Evolutionary conservation across 2,797 vertebrate species (phyloP).

Genomic region (Poecilia wingei): DNA sequence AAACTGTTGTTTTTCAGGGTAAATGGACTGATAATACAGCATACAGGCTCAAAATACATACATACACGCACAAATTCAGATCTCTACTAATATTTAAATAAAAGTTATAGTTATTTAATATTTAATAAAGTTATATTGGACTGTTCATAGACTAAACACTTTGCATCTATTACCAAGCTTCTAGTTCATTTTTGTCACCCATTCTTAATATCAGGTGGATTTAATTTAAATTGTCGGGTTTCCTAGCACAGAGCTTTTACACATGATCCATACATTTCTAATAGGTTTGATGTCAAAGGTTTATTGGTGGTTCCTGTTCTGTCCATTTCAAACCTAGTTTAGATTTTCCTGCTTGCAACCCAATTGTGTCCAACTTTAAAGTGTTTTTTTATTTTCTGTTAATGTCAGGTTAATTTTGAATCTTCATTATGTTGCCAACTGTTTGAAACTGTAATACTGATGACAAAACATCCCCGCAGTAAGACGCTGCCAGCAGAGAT

Average conservation of each 20-base stretch:
- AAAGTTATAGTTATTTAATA: not conserved
- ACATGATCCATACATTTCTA: not conserved
- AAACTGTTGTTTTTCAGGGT: not conserved
- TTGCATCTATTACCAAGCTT: not conserved
- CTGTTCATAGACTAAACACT: not conserved
- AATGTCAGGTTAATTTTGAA: not conserved
- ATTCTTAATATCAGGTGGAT: not conserved
- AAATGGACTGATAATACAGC: not conserved
- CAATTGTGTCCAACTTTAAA: not conserved
- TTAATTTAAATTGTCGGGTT: not conserved
- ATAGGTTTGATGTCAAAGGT: not conserved
- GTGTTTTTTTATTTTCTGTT: not conserved
- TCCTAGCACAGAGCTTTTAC: not conserved
- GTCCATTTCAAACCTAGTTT: not conserved
- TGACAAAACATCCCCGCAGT: not conserved
- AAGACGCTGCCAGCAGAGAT: not conserved
- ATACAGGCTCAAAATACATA: not conserved
- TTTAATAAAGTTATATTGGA: too few relatives aligned
- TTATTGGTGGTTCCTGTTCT: not conserved
- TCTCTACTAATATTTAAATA: not conserved
- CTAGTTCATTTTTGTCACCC: not conserved
- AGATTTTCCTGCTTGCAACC: not conserved
- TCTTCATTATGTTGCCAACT: not conserved
- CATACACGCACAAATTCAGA: not conserved
- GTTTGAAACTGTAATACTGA: not conserved